Conservation (phyloP, 1,140 invertebrate genomes). For the Vanessa tameamea region DNA sequence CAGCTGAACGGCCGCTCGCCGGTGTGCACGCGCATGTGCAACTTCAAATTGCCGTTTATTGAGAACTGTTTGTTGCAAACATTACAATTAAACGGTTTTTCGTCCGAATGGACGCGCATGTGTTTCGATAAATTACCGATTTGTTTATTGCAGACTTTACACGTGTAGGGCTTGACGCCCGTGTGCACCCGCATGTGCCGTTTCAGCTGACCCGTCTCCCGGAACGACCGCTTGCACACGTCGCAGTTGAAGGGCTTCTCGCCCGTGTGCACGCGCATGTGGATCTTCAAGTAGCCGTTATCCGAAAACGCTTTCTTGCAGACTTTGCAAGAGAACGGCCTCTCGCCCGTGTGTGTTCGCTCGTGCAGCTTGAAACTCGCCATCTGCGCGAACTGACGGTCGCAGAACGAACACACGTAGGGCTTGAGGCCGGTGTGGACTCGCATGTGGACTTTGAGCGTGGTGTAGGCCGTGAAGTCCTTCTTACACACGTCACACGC, state of each 20-base stretch:
- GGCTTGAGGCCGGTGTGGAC: constrained; percentile 83
- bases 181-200: constrained; percentile 62
- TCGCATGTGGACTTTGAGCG: constrained; percentile 83
- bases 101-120: constrained; percentile 84
- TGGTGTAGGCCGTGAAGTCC: constrained; percentile 74
- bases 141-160: constrained; percentile 71
- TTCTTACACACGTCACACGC: constrained; percentile 78
- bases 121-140: constrained; percentile 83
- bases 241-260: constrained; percentile 71
- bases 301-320: constrained; percentile 74
- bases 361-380: constrained; percentile 90
- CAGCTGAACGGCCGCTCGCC: constrained; percentile 63
- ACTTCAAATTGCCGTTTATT: constrained; percentile 77
- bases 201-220: constrained; percentile 69
- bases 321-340: constrained; percentile 87
- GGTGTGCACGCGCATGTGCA: constrained; percentile 81
- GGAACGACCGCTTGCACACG: constrained; percentile 67
- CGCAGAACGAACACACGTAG: constrained; percentile 89
- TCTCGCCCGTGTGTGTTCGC: constrained; percentile 89
- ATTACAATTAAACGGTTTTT: constrained; percentile 85
- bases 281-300: constrained; percentile 73
- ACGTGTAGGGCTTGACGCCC: constrained; percentile 64
- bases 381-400: constrained; percentile 88
- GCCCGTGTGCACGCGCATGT: constrained; percentile 75
- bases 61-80: constrained; percentile 83